Conservation (phyloP, 2,888 invertebrate species). For the Barypeithes pellucidus region DNA sequence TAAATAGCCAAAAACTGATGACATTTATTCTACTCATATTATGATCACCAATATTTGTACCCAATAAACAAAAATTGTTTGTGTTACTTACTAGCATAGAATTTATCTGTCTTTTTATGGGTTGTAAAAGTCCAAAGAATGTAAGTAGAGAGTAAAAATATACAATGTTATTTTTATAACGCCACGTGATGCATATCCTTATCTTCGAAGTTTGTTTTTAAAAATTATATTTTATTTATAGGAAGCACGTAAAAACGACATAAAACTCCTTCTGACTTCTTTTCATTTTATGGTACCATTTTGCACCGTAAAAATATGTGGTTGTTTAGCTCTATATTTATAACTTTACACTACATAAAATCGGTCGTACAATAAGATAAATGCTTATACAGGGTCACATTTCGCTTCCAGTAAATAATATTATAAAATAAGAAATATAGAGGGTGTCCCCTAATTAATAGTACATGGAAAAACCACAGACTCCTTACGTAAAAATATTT, state of each 20-base stretch:
- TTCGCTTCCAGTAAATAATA: too few relatives aligned
- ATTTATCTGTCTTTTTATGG: conserved; percentile 13
- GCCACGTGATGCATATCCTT: background rate
- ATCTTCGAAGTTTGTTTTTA: conserved; percentile 3
- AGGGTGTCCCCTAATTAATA: too few relatives aligned
- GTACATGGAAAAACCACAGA: too few relatives aligned
- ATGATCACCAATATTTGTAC: too few relatives aligned
- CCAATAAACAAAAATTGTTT: conserved; percentile 1
- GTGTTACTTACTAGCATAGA: background rate
- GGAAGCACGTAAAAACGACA: background rate
- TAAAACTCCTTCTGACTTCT: background rate
- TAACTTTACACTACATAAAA: too few relatives aligned
- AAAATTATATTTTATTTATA: conserved; percentile 10
- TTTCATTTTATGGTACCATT: background rate
- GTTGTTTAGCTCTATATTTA: background rate
- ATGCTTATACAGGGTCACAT: too few relatives aligned
- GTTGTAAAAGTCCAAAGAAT: background rate
- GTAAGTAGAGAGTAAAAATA: background rate
- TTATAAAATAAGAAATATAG: too few relatives aligned
- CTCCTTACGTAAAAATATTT: too few relatives aligned
- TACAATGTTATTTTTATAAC: conserved; percentile 12
- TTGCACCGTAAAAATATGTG: background rate
- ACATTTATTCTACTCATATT: too few relatives aligned
- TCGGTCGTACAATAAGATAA: too few relatives aligned
- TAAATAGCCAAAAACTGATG: too few relatives aligned